A percentile compares a stretch with the other conserved stretches of the same genome.
These are phyloP conservation scores for Ailuropoda melanoleuca DNA, from an alignment of 2,113 vertebrate species.

Conservation along the genomic window DNA sequence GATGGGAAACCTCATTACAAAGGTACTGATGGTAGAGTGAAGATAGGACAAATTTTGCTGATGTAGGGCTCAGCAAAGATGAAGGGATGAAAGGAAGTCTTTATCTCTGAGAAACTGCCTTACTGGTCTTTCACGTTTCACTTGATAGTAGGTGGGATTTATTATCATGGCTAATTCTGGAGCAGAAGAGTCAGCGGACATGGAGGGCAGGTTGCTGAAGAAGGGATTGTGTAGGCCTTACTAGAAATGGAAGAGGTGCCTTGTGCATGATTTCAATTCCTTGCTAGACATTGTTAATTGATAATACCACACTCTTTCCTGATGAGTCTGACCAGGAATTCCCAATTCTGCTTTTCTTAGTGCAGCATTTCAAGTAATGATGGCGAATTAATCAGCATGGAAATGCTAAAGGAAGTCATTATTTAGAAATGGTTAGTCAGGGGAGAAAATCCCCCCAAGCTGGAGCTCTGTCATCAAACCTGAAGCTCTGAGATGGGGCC, in stretches of 20 bases:
- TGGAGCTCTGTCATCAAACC: neutral
- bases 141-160: neutral
- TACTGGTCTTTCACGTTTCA: neutral
- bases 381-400: neutral
- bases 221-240: neutral
- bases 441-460: neutral
- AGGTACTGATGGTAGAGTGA: rapidly evolving
- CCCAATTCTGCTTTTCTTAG: neutral
- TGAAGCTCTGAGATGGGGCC: neutral
- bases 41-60: neutral
- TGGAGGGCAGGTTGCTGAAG: neutral
- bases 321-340: neutral
- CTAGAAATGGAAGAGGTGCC: neutral
- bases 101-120: neutral
- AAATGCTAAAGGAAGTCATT: neutral
- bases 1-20: rapidly evolving
- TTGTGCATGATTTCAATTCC: neutral
- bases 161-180: neutral
- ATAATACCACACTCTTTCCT: neutral
- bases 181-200: neutral
- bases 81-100: neutral
- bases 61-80: neutral
- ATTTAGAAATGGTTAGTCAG: neutral
- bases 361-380: rapidly evolving
- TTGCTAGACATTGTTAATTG: rapidly evolving